Percentiles rank a stretch among this genome's conserved stretches.
Conservation (phyloP, 2,797 vertebrate genomes). For the Toxotes lorentzi region DNA sequence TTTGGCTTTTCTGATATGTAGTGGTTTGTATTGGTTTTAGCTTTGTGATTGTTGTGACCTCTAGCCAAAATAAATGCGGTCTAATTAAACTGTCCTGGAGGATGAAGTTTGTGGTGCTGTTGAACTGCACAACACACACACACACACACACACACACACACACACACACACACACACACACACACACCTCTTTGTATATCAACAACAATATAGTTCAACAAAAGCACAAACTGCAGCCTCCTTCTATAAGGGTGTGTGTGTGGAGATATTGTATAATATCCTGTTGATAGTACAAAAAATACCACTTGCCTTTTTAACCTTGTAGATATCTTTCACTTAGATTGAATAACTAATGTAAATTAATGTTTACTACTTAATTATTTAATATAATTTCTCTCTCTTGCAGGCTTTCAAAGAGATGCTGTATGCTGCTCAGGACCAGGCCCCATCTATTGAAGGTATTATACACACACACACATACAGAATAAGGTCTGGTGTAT, state of each 20-base stretch:
- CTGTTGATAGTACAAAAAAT: background rate
- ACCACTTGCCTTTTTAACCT: background rate
- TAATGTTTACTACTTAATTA: background rate
- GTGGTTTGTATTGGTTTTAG: background rate
- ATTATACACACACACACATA: conserved; percentile 55
- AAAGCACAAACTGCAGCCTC: no score
- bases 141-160: no score
- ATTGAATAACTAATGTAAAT: background rate
- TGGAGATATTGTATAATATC: background rate
- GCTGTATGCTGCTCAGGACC: conserved; percentile 98
- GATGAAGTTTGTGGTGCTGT: no score
- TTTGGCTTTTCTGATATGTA: background rate
- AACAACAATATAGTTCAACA: no score
- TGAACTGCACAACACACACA: no score
- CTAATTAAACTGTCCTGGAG: no score
- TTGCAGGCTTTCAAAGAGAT: conserved; percentile 98
- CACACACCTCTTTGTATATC: no score
- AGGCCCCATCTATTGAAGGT: conserved; percentile 99
- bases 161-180: no score
- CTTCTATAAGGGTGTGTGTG: background rate
- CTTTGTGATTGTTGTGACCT: background rate
- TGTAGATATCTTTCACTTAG: background rate
- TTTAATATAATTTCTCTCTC: background rate
- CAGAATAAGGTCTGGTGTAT: no score
- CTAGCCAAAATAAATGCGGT: no score